A percentile compares a stretch with the other conserved stretches of the same genome.
phyloP scores from a whole-genome alignment of 2,113 vertebrate species.

The Syngnathoides biaculeatus region DNA sequence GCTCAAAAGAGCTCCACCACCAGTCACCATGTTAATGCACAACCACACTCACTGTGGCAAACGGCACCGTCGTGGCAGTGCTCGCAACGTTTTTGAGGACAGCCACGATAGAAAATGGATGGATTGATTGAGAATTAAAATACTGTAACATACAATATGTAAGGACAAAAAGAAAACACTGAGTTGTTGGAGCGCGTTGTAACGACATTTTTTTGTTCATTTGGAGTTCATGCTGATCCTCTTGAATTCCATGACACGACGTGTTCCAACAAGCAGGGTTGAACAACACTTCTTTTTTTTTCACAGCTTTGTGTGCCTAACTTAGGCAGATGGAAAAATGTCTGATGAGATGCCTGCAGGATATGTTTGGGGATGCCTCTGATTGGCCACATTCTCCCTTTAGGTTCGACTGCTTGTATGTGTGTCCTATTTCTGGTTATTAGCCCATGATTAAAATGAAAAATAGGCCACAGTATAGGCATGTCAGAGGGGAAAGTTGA shows the following conservation, averaged over 20 bases:
- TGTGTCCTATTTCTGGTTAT: constrained; percentile 6
- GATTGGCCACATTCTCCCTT: constrained; percentile 19
- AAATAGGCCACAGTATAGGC: constrained; percentile 7
- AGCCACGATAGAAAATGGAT: neutral
- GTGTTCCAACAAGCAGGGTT: constrained; percentile 5
- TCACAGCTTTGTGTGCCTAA: constrained; percentile 11
- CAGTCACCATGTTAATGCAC: neutral
- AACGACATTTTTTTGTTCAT: neutral
- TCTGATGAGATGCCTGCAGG: constrained; percentile 27
- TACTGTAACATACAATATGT: neutral
- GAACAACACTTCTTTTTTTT: neutral
- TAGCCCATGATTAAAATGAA: constrained; percentile 5
- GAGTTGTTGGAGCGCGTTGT: neutral
- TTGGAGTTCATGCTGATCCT: neutral
- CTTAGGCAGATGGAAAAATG: constrained; percentile 24
- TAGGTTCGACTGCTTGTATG: neutral
- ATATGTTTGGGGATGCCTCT: constrained; percentile 29
- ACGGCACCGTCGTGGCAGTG: neutral
- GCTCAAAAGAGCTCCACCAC: neutral
- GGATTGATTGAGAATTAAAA: neutral
- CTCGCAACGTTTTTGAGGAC: neutral
- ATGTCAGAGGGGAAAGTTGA: neutral
- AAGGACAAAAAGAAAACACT: neutral
- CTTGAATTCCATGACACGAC: constrained; percentile 13
- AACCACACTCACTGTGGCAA: neutral